Conservation (phyloP, 1,140 invertebrate genomes). For the Phthorimaea operculella region DNA sequence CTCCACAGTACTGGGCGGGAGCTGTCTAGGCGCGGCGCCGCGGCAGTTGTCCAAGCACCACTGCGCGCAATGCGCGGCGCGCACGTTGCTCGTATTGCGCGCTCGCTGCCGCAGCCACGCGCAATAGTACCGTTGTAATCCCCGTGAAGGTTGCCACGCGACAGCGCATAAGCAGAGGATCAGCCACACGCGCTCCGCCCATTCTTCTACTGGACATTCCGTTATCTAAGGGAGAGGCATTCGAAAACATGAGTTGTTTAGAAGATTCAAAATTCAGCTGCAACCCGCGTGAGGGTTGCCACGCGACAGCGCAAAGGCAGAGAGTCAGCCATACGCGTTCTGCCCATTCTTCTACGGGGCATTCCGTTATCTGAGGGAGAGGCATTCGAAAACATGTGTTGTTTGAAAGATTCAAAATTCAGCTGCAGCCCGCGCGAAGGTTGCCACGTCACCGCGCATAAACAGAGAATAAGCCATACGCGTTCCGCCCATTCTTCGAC, state of each 20-base stretch:
- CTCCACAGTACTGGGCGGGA: constrained; percentile 85
- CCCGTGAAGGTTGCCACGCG: constrained; percentile 91
- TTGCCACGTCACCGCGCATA: constrained; percentile 91
- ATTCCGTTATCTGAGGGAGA: constrained; percentile 75
- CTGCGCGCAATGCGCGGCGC: constrained; percentile 82
- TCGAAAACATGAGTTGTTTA: too few relatives aligned
- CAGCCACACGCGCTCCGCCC: constrained; percentile 87
- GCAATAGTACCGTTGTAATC: constrained; percentile 76
- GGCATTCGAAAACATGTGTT: background rate
- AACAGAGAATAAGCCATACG: constrained; percentile 89
- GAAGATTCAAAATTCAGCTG: too few relatives aligned
- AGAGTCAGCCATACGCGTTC: constrained; percentile 90
- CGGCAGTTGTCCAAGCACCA: constrained; percentile 95
- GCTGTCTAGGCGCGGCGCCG: constrained; percentile 75
- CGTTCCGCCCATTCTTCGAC: constrained; percentile 81
- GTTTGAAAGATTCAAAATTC: too few relatives aligned
- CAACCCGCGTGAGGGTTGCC: constrained; percentile 90
- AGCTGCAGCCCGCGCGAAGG: constrained; percentile 88
- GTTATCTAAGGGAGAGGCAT: constrained; percentile 68
- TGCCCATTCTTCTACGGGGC: constrained; percentile 82
- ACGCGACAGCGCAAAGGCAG: constrained; percentile 89
- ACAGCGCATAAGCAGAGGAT: constrained; percentile 89
- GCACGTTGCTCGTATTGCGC: constrained; percentile 21
- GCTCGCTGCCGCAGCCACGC: constrained; percentile 51
- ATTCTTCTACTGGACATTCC: constrained; percentile 85